phyloP scores from a whole-genome alignment of 1,140 invertebrate species.

The Bombus confusus region DNA sequence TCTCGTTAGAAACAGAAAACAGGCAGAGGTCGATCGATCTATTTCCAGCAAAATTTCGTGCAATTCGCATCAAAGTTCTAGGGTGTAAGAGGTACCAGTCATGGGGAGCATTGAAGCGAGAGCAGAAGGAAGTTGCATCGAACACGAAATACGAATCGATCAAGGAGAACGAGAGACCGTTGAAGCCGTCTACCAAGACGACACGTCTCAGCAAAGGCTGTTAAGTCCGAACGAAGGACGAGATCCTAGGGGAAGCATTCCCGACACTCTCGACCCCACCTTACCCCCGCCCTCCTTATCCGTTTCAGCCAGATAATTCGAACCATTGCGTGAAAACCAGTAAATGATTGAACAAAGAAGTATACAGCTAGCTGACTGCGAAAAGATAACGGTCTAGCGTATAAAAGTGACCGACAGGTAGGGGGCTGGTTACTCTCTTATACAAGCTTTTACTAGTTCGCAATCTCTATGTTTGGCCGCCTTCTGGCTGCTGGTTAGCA shows the following conservation, averaged over 20 bases:
- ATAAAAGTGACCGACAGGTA: slow-evolving; percentile 43
- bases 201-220: slow-evolving; percentile 48
- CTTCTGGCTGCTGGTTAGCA: slow-evolving; percentile 1
- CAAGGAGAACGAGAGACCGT: slow-evolving; percentile 27
- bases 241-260: slow-evolving; percentile 38
- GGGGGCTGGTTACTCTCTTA: slow-evolving; percentile 9
- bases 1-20: not conserved
- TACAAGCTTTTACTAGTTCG: not conserved
- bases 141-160: slow-evolving; percentile 52
- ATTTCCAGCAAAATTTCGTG: slow-evolving; percentile 6
- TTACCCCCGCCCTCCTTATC: not conserved
- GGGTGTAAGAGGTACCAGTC: not conserved
- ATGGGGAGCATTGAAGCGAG: not conserved
- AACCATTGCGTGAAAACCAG: slow-evolving; percentile 16
- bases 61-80: not conserved
- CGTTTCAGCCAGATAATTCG: slow-evolving; percentile 21
- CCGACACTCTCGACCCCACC: slow-evolving; percentile 11
- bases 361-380: not conserved
- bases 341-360: slow-evolving; percentile 58
- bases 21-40: slow-evolving; percentile 8
- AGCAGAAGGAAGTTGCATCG: slow-evolving; percentile 16
- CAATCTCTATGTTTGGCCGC: not conserved
- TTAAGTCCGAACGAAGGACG: slow-evolving; percentile 55
- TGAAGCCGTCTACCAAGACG: slow-evolving; percentile 27
- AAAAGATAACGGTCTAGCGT: slow-evolving; percentile 51